Conservation (phyloP, 1,140 invertebrate species). For the Arctopsyche grandis region DNA sequence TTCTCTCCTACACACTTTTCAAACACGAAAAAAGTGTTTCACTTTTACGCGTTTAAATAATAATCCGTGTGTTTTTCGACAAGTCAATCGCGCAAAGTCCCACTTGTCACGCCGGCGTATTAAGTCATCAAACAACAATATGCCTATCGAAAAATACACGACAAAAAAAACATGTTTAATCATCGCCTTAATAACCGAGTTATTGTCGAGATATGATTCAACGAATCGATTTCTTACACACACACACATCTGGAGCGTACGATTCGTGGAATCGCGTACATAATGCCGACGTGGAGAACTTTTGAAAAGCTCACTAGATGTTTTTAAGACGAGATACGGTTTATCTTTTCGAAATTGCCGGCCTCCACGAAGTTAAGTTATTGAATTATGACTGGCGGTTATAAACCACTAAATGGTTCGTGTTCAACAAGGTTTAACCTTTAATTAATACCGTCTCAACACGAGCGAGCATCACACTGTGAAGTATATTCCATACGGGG, state of each 20-base stretch:
- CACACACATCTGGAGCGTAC: background rate
- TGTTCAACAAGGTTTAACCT: slow-evolving; percentile 44
- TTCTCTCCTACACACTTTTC: background rate
- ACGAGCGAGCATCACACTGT: slow-evolving; percentile 39
- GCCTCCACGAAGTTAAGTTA: slow-evolving; percentile 35
- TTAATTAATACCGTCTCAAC: slow-evolving; percentile 42
- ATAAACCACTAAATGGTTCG: slow-evolving; percentile 45
- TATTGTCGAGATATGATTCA: background rate
- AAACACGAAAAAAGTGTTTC: background rate
- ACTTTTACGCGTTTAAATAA: background rate
- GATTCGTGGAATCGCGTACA: background rate
- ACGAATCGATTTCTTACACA: background rate
- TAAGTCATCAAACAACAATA: background rate
- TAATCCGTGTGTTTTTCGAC: background rate
- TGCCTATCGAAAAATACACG: background rate
- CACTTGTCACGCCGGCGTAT: background rate
- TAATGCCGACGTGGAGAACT: background rate
- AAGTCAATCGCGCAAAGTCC: background rate
- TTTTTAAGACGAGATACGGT: background rate
- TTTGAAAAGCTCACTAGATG: background rate
- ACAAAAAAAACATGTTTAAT: background rate
- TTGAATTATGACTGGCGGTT: slow-evolving; percentile 44
- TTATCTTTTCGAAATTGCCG: background rate
- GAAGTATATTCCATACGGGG: slow-evolving; percentile 32
- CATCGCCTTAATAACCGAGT: slow-evolving; percentile 2